phyloP scores from a whole-genome alignment of 2,113 vertebrate species.

The Trinectes maculatus region DNA sequence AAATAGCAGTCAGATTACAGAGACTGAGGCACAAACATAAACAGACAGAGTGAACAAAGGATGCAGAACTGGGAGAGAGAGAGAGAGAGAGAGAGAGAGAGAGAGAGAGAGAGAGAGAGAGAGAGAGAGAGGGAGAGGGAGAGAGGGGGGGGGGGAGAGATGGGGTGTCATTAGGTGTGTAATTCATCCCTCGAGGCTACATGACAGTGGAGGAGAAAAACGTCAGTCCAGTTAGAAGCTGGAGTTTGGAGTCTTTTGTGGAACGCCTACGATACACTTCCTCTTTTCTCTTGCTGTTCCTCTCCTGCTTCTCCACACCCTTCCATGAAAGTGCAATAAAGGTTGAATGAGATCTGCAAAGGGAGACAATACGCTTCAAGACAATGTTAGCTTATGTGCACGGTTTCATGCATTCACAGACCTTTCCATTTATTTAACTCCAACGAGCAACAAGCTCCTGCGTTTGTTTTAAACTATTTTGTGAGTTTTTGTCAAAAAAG shows the following conservation, averaged over 20 bases:
- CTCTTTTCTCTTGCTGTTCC: not conserved
- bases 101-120: not conserved
- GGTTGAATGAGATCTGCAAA: not conserved
- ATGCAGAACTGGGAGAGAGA: no score
- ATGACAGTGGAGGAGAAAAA: conserved; percentile 15
- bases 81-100: not conserved
- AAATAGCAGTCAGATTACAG: no score
- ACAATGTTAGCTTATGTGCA: not conserved
- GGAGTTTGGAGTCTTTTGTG: conserved; percentile 10
- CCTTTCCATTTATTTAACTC: no score
- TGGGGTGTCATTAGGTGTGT: conserved; percentile 17
- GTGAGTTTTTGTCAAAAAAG: not conserved
- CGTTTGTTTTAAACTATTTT: no score
- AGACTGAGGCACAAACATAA: no score
- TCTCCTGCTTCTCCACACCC: conserved; percentile 2
- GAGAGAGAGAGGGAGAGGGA: not conserved
- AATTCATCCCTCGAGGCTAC: conserved; percentile 17
- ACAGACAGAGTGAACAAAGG: no score
- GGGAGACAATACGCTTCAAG: not conserved
- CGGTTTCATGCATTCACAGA: no score
- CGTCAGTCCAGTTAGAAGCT: conserved; percentile 9
- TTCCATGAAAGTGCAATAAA: conserved; percentile 2
- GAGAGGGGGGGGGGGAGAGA: not conserved
- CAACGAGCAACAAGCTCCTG: no score
- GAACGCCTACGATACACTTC: conserved; percentile 14